Conservation (phyloP, 2,797 vertebrate genomes). For the Urosaurus nigricauda region DNA sequence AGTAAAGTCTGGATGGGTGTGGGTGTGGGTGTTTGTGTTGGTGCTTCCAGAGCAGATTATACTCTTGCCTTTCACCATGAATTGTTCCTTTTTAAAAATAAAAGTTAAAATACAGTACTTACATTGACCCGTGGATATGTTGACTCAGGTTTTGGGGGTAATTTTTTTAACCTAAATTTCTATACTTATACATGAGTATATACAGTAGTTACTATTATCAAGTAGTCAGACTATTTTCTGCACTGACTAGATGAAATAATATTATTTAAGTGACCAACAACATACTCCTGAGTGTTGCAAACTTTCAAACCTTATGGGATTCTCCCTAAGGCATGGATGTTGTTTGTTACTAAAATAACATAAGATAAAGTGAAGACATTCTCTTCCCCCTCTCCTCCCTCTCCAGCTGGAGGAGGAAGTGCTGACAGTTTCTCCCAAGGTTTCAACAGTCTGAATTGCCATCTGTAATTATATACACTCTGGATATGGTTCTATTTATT, state of each 20-base stretch:
- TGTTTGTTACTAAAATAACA: not conserved
- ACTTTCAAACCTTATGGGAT: not conserved
- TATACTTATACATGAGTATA: no score
- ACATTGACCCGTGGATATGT: no score
- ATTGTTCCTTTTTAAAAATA: no score
- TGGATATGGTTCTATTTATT: conserved; percentile 26
- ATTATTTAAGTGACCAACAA: not conserved
- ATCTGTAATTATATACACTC: not conserved
- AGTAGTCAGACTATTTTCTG: not conserved
- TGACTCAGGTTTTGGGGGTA: no score
- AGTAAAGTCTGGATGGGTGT: no score
- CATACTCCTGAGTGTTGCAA: not conserved
- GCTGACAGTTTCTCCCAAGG: not conserved
- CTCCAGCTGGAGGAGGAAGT: not conserved
- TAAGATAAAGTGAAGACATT: not conserved
- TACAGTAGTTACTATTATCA: not conserved
- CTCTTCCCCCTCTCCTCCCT: not conserved
- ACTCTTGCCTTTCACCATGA: no score
- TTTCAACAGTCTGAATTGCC: not conserved
- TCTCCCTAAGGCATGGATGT: not conserved
- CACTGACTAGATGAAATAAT: not conserved
- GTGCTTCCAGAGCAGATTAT: no score
- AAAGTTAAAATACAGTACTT: no score
- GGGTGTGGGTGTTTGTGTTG: no score
- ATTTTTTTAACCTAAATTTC: no score